These are phyloP conservation scores for Engystomops pustulosus DNA, from an alignment of 2,113 vertebrate genomes.

Conservation along the genomic window DNA sequence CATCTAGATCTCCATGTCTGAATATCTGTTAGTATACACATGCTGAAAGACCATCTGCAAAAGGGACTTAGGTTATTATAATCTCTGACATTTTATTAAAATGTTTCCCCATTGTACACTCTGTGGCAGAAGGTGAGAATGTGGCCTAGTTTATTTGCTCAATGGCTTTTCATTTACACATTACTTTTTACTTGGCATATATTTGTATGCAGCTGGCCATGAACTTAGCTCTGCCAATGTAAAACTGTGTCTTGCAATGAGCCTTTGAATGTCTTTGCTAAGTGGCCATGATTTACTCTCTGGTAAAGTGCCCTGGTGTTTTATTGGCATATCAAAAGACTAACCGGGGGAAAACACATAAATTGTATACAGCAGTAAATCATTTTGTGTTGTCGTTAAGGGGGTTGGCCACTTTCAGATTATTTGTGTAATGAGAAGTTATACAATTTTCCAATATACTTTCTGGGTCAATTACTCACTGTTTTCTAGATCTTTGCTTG, in stretches of 20 bases:
- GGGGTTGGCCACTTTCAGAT: too few relatives aligned
- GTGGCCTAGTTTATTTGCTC: constrained; percentile 27
- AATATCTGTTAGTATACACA: constrained; percentile 28
- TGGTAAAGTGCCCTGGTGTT: neutral
- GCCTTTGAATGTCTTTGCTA: constrained; percentile 28
- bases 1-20: too few relatives aligned
- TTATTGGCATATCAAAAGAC: too few relatives aligned
- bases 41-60: constrained; percentile 43
- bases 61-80: constrained; percentile 17
- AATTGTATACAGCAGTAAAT: too few relatives aligned
- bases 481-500: too few relatives aligned
- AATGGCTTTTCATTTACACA: constrained; percentile 16
- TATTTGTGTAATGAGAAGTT: too few relatives aligned
- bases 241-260: neutral
- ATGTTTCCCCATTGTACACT: constrained; percentile 37
- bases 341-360: too few relatives aligned
- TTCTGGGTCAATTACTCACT: too few relatives aligned
- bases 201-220: neutral
- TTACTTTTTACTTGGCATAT: constrained; percentile 9
- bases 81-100: constrained; percentile 34
- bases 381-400: too few relatives aligned
- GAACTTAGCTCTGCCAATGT: neutral
- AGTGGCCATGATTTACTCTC: constrained; percentile 34
- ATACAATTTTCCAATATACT: too few relatives aligned
- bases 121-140: constrained; percentile 49